Base-by-base conservation (phyloP, 2,888 invertebrate genomes). In the Nycteola revayana region DNA sequence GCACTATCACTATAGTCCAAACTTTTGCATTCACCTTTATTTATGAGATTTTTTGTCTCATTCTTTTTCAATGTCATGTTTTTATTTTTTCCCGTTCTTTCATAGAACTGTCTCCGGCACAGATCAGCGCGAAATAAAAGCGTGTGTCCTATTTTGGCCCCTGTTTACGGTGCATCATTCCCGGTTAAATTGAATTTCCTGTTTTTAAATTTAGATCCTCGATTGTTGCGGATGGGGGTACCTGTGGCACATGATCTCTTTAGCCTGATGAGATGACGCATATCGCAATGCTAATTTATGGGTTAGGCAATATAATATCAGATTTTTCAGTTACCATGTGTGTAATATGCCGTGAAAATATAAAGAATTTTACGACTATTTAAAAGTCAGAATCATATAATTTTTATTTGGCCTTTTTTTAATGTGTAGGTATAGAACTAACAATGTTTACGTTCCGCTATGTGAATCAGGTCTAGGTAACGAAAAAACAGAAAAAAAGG, bases 111-210 rank as follows among this genome's bases (percentile, higher is more conserved):
- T 18, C 18, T 21, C 7, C 7, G 7, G 4, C 42, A 43, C 43
- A 43, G 51, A 60, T 59, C 64, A 68, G 66, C 67, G 72, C 73
- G 47, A 76, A 77, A 79, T 76, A 77, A 80, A 74, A 76, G 35
- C 63, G 54, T 49, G 61, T 69, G 75, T 77, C 75, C 81, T 84
- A 85, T 84, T 86, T 85, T 70, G 67, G 76, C 77, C 76, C 80
- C 82, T 81, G 71, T 78, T 84, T 81, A 82, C 68, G 60, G 71
- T 75, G 75, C 77, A 83, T 81, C 81, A 76, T 79, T 74, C 72
- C 66, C 64, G 52, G 70, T 73, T 77, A 77, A 85, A 87, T 87
- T 86, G 74, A 86, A 87, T 84, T 75, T 87, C 87, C 87, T 82
- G 84, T 72, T 78, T 84, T 76, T 79, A 79, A 75, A 86, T 83